These are phyloP conservation scores for Chymomyza costata DNA, from an alignment of 1,140 invertebrate species.

Conservation along the genomic window DNA sequence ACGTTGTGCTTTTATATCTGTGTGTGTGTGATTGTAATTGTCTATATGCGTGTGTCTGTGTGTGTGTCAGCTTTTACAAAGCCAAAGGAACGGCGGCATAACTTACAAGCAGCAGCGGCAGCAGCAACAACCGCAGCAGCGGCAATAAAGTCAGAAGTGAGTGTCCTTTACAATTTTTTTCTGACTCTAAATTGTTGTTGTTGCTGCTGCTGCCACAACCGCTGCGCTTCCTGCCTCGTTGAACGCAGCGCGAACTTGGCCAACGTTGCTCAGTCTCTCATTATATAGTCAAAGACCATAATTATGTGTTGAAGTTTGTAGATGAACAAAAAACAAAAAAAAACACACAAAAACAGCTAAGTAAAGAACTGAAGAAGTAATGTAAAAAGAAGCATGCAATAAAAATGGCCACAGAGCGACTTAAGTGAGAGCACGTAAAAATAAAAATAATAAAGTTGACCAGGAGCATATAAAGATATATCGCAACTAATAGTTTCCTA, in stretches of 20 bases:
- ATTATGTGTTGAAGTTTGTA: constrained; percentile 73
- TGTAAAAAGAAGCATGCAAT: neutral
- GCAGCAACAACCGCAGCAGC: constrained; percentile 27
- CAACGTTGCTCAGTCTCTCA: constrained; percentile 49
- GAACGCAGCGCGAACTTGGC: constrained; percentile 54
- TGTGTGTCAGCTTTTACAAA: constrained; percentile 43
- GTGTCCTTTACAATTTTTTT: constrained; percentile 64
- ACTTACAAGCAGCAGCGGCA: constrained; percentile 53
- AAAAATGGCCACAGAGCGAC: constrained; percentile 6
- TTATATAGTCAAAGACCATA: constrained; percentile 74
- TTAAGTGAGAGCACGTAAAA: no score
- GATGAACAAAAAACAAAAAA: constrained; percentile 40
- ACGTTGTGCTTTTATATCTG: constrained; percentile 2
- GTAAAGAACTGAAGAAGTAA: constrained; percentile 19
- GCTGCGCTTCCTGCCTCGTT: constrained; percentile 22
- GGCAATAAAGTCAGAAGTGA: constrained; percentile 65
- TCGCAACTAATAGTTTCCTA: no score
- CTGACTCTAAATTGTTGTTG: constrained; percentile 20
- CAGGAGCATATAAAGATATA: no score
- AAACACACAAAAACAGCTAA: constrained; percentile 32
- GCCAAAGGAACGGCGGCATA: constrained; percentile 54
- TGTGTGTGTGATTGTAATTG: constrained; percentile 22
- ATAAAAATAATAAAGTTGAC: no score
- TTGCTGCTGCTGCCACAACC: neutral
- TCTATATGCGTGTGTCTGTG: constrained; percentile 27